Evolutionary conservation across 2,888 invertebrate genomes (phyloP).

Genomic region (Acanthosepion esculentum): DNA sequence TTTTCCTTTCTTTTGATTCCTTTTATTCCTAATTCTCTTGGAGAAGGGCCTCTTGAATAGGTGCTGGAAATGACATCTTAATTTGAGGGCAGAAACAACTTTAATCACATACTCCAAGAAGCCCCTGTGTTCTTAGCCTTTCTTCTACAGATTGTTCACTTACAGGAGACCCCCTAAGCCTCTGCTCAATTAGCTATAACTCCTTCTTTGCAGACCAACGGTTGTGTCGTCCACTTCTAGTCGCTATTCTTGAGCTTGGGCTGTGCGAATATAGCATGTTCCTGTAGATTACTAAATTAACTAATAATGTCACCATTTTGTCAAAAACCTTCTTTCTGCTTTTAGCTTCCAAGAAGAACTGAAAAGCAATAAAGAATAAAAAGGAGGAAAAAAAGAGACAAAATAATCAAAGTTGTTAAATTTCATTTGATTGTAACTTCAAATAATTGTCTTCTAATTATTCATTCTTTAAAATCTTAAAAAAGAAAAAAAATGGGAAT

Average conservation of each 20-base stretch:
- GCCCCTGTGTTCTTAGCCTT: background rate
- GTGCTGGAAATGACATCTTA: slow-evolving; percentile 18
- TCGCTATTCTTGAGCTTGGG: background rate
- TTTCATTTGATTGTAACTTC: background rate
- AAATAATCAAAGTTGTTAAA: background rate
- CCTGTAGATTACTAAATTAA: slow-evolving; percentile 9
- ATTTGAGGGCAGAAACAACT: slow-evolving; percentile 33
- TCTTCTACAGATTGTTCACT: background rate
- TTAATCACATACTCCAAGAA: background rate
- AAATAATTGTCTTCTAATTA: slow-evolving; percentile 18
- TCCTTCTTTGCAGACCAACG: background rate
- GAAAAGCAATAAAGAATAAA: background rate
- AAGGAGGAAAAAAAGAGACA: background rate
- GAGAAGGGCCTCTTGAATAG: background rate
- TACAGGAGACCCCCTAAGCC: background rate
- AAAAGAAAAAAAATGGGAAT: background rate
- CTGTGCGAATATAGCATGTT: background rate
- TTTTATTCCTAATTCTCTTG: background rate
- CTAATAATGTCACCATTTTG: background rate
- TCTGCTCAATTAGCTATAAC: background rate
- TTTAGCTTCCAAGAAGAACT: background rate
- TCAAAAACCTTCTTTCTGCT: background rate
- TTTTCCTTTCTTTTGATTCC: background rate
- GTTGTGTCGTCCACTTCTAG: slow-evolving; percentile 33
- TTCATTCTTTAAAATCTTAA: background rate